Base-by-base conservation (phyloP, 92 coral and sea anemone genomes). In the Porites divaricata region DNA sequence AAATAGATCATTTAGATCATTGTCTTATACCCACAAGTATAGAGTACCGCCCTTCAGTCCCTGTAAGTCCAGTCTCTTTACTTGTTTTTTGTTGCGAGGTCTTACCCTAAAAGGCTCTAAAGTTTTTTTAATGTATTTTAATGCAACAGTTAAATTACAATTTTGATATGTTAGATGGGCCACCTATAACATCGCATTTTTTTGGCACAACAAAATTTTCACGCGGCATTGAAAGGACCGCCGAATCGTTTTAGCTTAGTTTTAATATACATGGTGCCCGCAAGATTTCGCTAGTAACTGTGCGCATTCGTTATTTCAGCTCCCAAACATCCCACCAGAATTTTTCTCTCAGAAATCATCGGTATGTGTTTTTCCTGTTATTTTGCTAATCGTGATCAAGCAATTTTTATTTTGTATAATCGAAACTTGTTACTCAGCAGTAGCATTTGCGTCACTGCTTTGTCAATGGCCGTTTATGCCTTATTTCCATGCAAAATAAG, bases 391-490 rank as follows among this genome's bases (percentile, higher is more conserved):
- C 67, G 52, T 24, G 15, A 13, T 56, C 45, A 49, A 52, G 57
- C 17, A 54, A 80, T 56, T 53, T 24, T n/a, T n/a, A 28, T 13
- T 25, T n/a, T 67, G 19, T 67, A 17, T 22, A n/a, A 22, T 22
- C n/a, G 41, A 45, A 68, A 80, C n/a, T 69, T 67, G 26, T 35
- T 35, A 35, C 35, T 56, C 57, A 56, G 51, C 53, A 9, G 56
- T 26, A 58, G 45, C 50, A 28, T 80, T 68, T 80, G 85, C 85
- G 85, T 80, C 85, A 80, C 22, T 76, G 8, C 51, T 22, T 23
- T 24, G 70, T 66, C 20, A 66, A n/a, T 11, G 12, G 5, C 70
- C n/a, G 24, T 22, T 5, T 67, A 23, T 67, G 22, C 14, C 4
- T 49, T 53, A 57, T 53, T 25, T 58, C 53, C 53, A 54, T 16